Conservation (phyloP, 1,140 invertebrate genomes). For the Elysia chlorotica region DNA sequence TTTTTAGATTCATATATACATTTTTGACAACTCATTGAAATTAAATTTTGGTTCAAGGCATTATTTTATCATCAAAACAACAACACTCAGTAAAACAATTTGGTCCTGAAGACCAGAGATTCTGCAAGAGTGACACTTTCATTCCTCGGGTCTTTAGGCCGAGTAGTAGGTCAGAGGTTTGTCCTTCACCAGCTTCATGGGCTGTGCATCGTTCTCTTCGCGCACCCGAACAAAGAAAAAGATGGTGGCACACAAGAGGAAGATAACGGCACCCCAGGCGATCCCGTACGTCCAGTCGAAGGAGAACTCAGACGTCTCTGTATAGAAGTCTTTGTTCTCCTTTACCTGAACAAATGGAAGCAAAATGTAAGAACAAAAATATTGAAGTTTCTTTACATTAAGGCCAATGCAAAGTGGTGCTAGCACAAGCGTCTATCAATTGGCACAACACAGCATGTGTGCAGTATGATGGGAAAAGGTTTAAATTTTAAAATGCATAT, state of each 20-base stretch:
- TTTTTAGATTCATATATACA: too few relatives aligned
- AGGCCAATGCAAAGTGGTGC: too few relatives aligned
- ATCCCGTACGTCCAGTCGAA: conserved; percentile 28
- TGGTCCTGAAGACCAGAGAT: too few relatives aligned
- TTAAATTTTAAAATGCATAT: neutral
- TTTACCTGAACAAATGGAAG: conserved; percentile 9
- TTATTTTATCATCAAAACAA: too few relatives aligned
- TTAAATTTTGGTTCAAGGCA: too few relatives aligned
- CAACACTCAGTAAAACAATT: too few relatives aligned
- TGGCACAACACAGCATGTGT: too few relatives aligned
- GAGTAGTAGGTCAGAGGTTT: neutral
- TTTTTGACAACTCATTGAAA: too few relatives aligned
- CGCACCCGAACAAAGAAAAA: conserved; percentile 22
- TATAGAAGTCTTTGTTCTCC: conserved; percentile 9
- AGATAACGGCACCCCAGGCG: conserved; percentile 26
- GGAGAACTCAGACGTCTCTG: conserved; percentile 22
- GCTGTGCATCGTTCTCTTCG: conserved; percentile 9
- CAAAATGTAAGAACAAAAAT: neutral
- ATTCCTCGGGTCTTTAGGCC: too few relatives aligned
- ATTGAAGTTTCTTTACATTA: neutral
- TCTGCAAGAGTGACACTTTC: too few relatives aligned
- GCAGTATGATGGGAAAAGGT: neutral
- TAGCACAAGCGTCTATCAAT: too few relatives aligned
- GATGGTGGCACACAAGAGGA: conserved; percentile 22
- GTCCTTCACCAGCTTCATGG: conserved; percentile 6